Percentiles rank a stretch among this genome's conserved stretches.
Evolutionary conservation across 1,140 invertebrate species (phyloP).

Genomic region (Metopolophium dirhodum): DNA sequence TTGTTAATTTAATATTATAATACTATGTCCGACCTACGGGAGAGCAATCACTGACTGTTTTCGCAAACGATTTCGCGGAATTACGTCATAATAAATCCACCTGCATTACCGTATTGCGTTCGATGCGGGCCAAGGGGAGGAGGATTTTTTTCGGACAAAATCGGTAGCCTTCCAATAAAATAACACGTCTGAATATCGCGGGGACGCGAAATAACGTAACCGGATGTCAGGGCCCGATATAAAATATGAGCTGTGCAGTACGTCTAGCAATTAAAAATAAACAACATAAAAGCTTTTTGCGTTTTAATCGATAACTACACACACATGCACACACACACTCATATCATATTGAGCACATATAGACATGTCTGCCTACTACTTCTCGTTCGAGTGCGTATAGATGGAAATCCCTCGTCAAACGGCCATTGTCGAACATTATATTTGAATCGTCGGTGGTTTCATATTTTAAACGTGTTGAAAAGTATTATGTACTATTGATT

Average conservation of each 20-base stretch:
- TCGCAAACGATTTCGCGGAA: background rate
- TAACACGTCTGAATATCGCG: background rate
- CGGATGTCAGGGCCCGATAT: background rate
- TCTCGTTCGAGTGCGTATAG: background rate
- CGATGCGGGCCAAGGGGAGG: background rate
- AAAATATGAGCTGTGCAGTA: constrained; percentile 2
- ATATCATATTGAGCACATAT: background rate
- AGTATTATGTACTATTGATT: background rate
- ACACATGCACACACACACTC: background rate
- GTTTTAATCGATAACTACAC: background rate
- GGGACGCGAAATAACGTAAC: background rate
- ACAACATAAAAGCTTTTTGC: background rate
- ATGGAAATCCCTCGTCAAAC: background rate
- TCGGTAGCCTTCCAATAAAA: background rate
- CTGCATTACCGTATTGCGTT: background rate
- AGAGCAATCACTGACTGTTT: background rate
- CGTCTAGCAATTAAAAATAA: background rate
- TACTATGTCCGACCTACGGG: background rate
- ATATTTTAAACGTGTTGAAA: background rate
- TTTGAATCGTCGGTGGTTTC: background rate
- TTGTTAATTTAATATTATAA: background rate
- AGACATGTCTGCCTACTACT: background rate
- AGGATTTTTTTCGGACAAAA: background rate
- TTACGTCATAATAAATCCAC: background rate
- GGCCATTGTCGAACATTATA: background rate